phyloP scores from a whole-genome alignment of 2,113 vertebrate genomes.

The Hassar affinis region DNA sequence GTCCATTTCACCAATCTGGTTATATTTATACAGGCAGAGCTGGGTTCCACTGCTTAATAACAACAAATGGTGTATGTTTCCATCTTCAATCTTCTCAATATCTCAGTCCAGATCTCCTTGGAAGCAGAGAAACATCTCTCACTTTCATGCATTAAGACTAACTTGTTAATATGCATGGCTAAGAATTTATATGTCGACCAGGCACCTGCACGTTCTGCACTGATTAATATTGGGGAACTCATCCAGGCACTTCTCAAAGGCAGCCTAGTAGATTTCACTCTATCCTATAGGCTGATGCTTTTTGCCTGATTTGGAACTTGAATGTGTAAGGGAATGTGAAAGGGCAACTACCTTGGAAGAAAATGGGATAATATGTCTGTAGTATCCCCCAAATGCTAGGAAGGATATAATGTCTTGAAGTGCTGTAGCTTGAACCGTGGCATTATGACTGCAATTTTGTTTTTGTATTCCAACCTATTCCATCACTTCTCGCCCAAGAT shows the following conservation, averaged over 20 bases:
- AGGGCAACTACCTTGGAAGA: neutral
- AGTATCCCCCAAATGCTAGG: neutral
- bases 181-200: no score
- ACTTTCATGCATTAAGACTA: neutral
- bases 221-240: neutral
- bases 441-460: neutral
- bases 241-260: neutral
- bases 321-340: neutral
- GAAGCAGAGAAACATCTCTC: neutral
- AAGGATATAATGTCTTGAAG: neutral
- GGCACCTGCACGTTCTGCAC: no score
- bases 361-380: neutral
- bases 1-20: neutral
- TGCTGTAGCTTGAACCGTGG: neutral
- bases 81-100: no score
- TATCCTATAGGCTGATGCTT: neutral
- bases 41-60: neutral
- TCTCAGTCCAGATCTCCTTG: no score
- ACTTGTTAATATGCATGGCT: neutral
- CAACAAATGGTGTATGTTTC: neutral
- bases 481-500: neutral
- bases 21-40: neutral
- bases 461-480: neutral
- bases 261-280: neutral
- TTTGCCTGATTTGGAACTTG: neutral